Evolutionary conservation across 1,140 invertebrate genomes (phyloP), one percentile per base, ranked within the genome.

Genomic region (Ylistrum balloti): DNA sequence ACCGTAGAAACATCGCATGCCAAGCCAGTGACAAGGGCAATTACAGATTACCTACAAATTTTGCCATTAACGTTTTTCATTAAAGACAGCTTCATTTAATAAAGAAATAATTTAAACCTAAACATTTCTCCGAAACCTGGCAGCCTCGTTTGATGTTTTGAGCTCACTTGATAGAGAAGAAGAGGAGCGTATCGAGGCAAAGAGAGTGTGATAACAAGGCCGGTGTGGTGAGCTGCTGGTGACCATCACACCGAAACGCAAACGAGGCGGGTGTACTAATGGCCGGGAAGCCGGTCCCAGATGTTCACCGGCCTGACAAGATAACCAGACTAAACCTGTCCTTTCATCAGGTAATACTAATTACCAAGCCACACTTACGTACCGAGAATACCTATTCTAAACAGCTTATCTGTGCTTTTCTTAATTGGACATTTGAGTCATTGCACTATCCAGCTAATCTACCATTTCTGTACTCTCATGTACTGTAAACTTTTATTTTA

Each of bases 301-400:
- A 74, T 74, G 56, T 74, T 74, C 56, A 0, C 56, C 22, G 56
- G 56, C 5, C 56, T 28, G 56, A 74, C 56, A 74, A 74, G 56
- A 74, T 74, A 74, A 74, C 22, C 56, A 74, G 22, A n/a, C 22
- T 74, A 74, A 74, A 74, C 56, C 17, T 74, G 56, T 74, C 56
- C 56, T 74, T 74, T 74, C 56, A 74, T 74, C 56, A 74, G 17
- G 56, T 74, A 9, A n/a, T 74, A 74, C 56, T 74, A 74, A 74
- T 74, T 74, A 74, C 22, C 56, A 5, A n/a, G 56, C 56, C 56
- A 74, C 56, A 74, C 56, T n/a, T 74, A 74, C 56, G 56, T 74
- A 74, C 56, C n/a, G 56, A 74, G 56, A 74, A 74, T 74, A 74
- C 56, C 56, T 74, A 74, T 74, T 74, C 56, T 74, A 74, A 74